Base-by-base conservation (phyloP, 2,797 vertebrate genomes). In the Anguilla anguilla region DNA sequence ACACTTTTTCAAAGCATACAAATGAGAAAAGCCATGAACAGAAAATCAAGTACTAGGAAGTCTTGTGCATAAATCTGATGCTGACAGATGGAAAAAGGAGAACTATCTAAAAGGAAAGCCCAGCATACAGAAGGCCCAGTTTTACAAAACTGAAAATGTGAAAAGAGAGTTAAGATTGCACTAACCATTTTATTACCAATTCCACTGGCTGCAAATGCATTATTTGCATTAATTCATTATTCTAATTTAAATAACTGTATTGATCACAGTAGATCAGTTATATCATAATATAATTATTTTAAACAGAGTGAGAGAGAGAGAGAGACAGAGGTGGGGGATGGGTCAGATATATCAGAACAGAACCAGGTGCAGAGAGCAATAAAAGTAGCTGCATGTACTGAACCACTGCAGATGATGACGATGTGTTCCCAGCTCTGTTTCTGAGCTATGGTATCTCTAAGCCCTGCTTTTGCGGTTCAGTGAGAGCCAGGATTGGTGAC, bases 11-110 rank as follows among this genome's bases (percentile, higher is more conserved):
- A 69, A 43, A 77, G 74, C 39, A 77, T 9, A 11, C 69, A 72
- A 72, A 72, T 35, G n/a, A 72, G 5, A 72, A 72, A 72, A 28
- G 69, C n/a, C n/a, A 72, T 31, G 69, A 72, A 72, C 69, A 72
- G 7, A 31, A 72, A 72, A 72, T 13, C 69, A 35, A 72, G 69
- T 72, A 11, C 10, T 35, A 72, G 28, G 28, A 72, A 72, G 28
- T 3, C 10, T 72, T 31, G n/a, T 31, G 35, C 28, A 72, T 72
- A 72, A 31, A 72, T 19, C 69, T 72, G 69, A 72, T 15, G 69
- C 69, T 31, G 28, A 72, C 1, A 72, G 28, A 69, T 69, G n/a
- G n/a, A 69, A 28, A 69, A 69, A 69, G 43, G 2, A 72, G 28
- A n/a, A 31, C 13, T 72, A n/a, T n/a, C 61, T 67, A n/a, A 67